Conservation (phyloP, 2,797 vertebrate genomes). For the Florisuga fusca region DNA sequence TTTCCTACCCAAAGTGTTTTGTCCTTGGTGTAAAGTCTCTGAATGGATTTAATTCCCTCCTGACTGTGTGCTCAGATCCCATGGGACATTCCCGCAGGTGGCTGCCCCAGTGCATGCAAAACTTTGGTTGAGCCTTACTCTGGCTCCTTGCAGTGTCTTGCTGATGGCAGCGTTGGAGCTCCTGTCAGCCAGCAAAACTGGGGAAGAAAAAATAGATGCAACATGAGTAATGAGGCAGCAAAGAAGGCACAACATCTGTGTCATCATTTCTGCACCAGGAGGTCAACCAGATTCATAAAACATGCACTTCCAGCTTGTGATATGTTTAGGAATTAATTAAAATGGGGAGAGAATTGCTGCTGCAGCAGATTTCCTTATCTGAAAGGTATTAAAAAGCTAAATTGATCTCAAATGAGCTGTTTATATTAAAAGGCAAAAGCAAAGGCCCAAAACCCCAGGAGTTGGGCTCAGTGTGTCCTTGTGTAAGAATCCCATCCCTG, state of each 20-base stretch:
- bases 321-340: slow-evolving; percentile 81
- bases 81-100: accelerated
- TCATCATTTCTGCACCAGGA: slow-evolving; percentile 76
- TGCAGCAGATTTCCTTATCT: slow-evolving; percentile 69
- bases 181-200: background rate
- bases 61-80: accelerated
- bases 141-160: background rate
- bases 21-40: background rate
- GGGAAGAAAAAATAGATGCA: background rate
- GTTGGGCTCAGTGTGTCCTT: background rate
- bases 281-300: slow-evolving; percentile 75
- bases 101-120: background rate
- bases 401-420: slow-evolving; percentile 65
- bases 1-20: background rate
- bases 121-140: background rate
- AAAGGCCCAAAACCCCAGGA: background rate
- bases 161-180: slow-evolving; percentile 7
- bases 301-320: slow-evolving; percentile 51
- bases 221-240: slow-evolving; percentile 66
- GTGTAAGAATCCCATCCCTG: accelerated
- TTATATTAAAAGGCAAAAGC: background rate
- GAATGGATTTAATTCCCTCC: background rate
- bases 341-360: slow-evolving; percentile 71
- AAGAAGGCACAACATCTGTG: slow-evolving; percentile 66
- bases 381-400: slow-evolving; percentile 71